Evolutionary conservation across 1,140 invertebrate species (phyloP), one percentile per base, ranked within the genome.

Genomic region (Lepidotrigona ventralis): DNA sequence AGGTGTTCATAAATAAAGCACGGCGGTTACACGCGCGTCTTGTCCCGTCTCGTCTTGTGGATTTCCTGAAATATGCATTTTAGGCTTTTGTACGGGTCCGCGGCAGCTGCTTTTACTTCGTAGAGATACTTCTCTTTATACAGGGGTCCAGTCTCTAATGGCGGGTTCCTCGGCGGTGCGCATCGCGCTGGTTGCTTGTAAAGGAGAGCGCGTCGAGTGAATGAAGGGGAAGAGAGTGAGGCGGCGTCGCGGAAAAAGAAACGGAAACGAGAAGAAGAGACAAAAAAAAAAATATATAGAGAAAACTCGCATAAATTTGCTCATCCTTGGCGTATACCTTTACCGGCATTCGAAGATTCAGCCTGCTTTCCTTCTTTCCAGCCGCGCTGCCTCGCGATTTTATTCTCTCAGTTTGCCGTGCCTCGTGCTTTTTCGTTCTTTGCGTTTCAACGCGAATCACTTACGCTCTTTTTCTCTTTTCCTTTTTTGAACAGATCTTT

Each of bases 61-160:
- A 89, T 89, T 89, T 89, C 83, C 77, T 89, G 85, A 89, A 89
- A 89, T 89, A 89, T 89, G 78, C 88, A 89, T 85, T 89, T 78
- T 73, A 73, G 33, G 87, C 83, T 87, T 88, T 87, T 88, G 66
- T 87, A 81, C 72, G 46, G 76, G 64, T 81, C 58, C 58, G 74
- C 66, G 83, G 68, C 71, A 68, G 78, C 39, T 84, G 80, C 81
- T 76, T 88, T 88, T 88, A 86, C 68, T 29, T 74, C 17, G 66
- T 39, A 78, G 58, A 81, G 68, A 86, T 86, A 74, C 79, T 74
- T 84, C 64, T 60, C 83, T 86, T 84, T 81, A 76, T 73, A 78
- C 72, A 66, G 60, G 63, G 26, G 29, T 56, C 56, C 12, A 26
- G 70, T 84, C 77, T 60, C n/a, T 84, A 88, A 86, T 88, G 64